Evolutionary conservation across 1,140 invertebrate genomes (phyloP).

Genomic region (Hesperophylax magnus): DNA sequence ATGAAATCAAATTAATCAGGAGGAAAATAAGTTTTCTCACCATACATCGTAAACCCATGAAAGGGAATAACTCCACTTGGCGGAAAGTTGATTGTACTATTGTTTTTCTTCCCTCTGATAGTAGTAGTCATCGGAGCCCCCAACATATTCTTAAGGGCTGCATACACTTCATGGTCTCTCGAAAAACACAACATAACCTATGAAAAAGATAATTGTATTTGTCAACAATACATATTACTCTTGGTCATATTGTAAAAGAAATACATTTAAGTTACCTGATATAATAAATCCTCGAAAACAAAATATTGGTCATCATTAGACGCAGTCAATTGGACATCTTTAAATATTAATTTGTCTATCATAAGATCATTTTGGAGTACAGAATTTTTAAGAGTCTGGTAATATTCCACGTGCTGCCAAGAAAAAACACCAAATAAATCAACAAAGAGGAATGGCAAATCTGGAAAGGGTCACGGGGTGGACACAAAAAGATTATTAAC

Average conservation of each 20-base stretch:
- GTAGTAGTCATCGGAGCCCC: conserved; percentile 76
- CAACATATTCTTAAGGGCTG: conserved; percentile 73
- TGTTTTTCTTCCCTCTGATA: conserved; percentile 80
- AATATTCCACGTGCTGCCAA: conserved; percentile 85
- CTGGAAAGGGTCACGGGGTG: no score
- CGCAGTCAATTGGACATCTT: conserved; percentile 95
- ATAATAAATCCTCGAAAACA: conserved; percentile 96
- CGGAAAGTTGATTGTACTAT: conserved; percentile 86
- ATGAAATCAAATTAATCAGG: no score
- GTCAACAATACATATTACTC: neutral
- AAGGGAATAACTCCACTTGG: conserved; percentile 96
- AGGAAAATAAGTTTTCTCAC: conserved; percentile 70
- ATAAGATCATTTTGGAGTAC: conserved; percentile 93
- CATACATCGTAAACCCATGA: conserved; percentile 98
- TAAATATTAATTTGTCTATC: conserved; percentile 94
- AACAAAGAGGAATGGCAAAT: no score
- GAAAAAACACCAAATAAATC: conserved; percentile 29
- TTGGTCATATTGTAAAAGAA: neutral
- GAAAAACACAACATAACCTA: conserved; percentile 95
- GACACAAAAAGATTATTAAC: no score
- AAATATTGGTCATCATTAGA: conserved; percentile 99
- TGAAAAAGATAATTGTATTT: conserved; percentile 48
- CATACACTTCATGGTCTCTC: conserved; percentile 86
- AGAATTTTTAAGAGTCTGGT: conserved; percentile 84
- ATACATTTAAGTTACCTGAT: conserved; percentile 77